Evolutionary conservation across 1,140 invertebrate genomes (phyloP), one percentile per base, ranked within the genome.

Genomic region (Telenomus remus): DNA sequence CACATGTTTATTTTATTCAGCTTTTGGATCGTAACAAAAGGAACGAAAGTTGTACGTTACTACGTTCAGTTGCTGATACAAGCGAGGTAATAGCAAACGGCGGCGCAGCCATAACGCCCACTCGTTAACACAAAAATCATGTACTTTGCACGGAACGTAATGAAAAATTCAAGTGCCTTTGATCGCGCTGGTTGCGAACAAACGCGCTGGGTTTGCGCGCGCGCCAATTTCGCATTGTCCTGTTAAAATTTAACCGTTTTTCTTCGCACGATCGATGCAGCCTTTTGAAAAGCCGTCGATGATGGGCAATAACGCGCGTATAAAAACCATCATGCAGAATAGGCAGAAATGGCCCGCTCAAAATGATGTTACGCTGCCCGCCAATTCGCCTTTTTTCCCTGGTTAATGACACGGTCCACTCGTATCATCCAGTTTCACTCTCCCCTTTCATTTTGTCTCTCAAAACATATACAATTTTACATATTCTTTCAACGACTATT

Each of bases 131-230:
- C 60, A 54, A 53, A 64, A 64, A 54, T 64, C 60, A 53, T 64
- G 60, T 64, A 64, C 39, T 54, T 54, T 16, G 42, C 33, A 47
- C 47, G 11, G 49, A 47, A 37, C n/a, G 50, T 53, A 53, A 64
- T 64, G 60, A 53, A 64, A 64, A 64, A 64, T 64, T 53, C 60
- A 64, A 54, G 33, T 39, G 15, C 49, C 50, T 64, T 64, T 64
- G 60, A 64, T 54, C 60, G 50, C 10, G 6, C 43, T 19, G 33
- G 59, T 64, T 63, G n/a, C n/a, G n/a, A n/a, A n/a, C n/a, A n/a
- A n/a, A n/a, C n/a, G n/a, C 53, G 53, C 49, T 63, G 33, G 27
- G 13, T 35, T 53, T 53, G 11, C 10, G 33, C 43, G 35, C 39
- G 37, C 27, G n/a, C n/a, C n/a, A n/a, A n/a, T n/a, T n/a, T n/a